Conservation (phyloP, 2,113 vertebrate species). For the Calyptomena viridis region DNA sequence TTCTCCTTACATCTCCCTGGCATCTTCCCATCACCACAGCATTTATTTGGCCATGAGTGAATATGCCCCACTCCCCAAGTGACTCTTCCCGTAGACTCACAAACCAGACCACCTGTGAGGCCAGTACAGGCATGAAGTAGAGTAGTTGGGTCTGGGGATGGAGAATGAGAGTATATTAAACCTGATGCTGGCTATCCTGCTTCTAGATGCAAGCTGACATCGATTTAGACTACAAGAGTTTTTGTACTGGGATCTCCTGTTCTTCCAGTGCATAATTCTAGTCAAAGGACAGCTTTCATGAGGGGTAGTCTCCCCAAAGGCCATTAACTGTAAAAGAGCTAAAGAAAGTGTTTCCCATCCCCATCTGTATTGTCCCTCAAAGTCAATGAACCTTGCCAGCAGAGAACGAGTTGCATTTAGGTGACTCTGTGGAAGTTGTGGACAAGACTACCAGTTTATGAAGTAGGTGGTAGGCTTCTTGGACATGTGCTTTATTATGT, state of each 20-base stretch:
- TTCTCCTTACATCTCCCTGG: not conserved
- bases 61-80: not conserved
- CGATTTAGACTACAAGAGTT: not conserved
- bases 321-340: not conserved
- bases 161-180: not conserved
- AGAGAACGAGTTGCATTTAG: not conserved
- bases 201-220: not conserved
- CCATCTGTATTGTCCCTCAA: not conserved
- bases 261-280: not conserved
- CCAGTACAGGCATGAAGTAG: not conserved
- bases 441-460: not conserved
- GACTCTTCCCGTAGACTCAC: not conserved
- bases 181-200: not conserved
- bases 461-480: not conserved
- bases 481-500: not conserved
- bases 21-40: not conserved
- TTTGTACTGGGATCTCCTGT: not conserved
- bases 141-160: not conserved
- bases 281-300: not conserved
- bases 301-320: not conserved
- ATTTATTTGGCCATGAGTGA: accelerated
- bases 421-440: not conserved
- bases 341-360: not conserved
- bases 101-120: accelerated
- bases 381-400: not conserved